Evolutionary conservation across 2,113 vertebrate genomes (phyloP), one percentile per base, ranked within the genome.

Genomic region (Rhinoptilus africanus): DNA sequence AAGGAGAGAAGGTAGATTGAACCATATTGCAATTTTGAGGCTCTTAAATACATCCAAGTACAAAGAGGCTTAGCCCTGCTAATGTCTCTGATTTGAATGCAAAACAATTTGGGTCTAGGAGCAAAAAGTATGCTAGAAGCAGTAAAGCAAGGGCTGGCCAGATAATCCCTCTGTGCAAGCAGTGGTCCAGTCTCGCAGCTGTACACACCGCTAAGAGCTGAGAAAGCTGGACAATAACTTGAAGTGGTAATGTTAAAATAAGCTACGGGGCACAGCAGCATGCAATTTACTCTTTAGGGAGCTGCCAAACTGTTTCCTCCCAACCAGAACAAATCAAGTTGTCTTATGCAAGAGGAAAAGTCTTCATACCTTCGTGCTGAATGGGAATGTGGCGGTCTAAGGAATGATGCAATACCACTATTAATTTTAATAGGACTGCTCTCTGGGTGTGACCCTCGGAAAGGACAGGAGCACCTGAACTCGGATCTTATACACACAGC

Each of bases 301-400:
- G 86, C 53, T 87, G 48, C 72, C 76, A 60, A 68, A 68, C 26
- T 30, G 64, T 13, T 85, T 87, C 95, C 73, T 93, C 62, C 57
- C 28, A 26, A 37, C 28, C 76, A 23, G 17, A 63, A 13, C 56
- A 64, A 84, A 74, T 18, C 56, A 10, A 77, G 67, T 20, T 34
- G 39, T 48, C 89, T 89, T 92, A 95, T 72, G 89, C 95, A 96
- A 93, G 88, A 95, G 80, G 80, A 93, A 89, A 73, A 93, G 91
- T 91, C 84, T 92, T 92, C 94, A 97, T 93, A 85, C 89, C 89
- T 85, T 59, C 62, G 84, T 3, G 80, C 80, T 96, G 95, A 95
- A 54, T 87, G 88, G 54, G 75, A 88, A 35, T 19, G 5, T 15
- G 5, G 66, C 69, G 0, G 91, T 50, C 82, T 39, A 11, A 43